Percentiles rank a stretch among this genome's conserved stretches.
phyloP scores from a whole-genome alignment of 1,140 invertebrate genomes.

The Spodoptera frugiperda region DNA sequence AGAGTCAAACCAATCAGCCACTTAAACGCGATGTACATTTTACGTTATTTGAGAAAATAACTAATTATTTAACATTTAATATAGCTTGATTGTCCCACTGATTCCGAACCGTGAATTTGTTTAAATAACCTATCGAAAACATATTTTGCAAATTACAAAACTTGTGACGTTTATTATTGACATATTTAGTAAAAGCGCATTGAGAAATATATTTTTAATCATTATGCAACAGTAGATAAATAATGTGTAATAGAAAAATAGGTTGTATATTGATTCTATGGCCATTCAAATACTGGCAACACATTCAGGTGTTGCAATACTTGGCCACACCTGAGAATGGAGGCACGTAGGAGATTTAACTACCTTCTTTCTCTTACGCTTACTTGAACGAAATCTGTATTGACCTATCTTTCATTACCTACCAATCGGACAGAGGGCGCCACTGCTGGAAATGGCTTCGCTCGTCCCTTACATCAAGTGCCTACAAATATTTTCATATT shows the following conservation, averaged over 20 bases:
- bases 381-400: too few relatives aligned
- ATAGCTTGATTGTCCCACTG: neutral
- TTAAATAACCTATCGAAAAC: conserved; percentile 53
- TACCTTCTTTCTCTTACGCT: too few relatives aligned
- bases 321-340: too few relatives aligned
- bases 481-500: too few relatives aligned
- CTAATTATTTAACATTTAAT: conserved; percentile 35
- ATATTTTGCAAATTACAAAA: conserved; percentile 57
- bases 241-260: neutral
- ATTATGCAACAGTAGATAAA: conserved; percentile 20
- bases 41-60: conserved; percentile 15
- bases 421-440: too few relatives aligned
- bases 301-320: too few relatives aligned
- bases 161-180: conserved; percentile 53
- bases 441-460: too few relatives aligned
- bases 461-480: too few relatives aligned
- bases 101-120: conserved; percentile 50
- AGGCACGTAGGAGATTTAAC: too few relatives aligned
- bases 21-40: conserved; percentile 81
- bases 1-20: conserved; percentile 68
- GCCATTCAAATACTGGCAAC: neutral
- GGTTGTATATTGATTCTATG: neutral
- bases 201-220: conserved; percentile 27
- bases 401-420: too few relatives aligned
- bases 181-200: conserved; percentile 48